Conservation (phyloP, 2,113 vertebrate species). For the Peromyscus leucopus region DNA sequence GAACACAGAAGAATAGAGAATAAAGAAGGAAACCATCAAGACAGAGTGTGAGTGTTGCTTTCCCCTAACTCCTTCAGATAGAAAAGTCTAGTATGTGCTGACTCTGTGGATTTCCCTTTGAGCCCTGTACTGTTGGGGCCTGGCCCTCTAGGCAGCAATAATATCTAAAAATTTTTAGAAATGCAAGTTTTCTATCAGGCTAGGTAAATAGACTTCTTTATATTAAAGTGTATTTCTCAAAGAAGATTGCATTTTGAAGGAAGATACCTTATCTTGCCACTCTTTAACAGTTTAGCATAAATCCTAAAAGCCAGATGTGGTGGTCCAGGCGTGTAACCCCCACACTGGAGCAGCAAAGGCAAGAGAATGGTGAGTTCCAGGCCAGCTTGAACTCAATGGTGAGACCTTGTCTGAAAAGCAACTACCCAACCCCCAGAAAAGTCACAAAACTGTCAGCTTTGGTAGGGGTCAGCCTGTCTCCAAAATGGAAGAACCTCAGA, state of each 20-base stretch:
- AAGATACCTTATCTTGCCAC: not conserved
- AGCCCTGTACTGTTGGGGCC: too few relatives aligned
- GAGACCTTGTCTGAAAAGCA: not conserved
- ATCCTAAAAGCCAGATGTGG: not conserved
- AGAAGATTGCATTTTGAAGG: constrained; percentile 47
- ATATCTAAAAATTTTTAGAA: not conserved
- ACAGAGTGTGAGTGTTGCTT: too few relatives aligned
- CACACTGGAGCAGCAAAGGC: not conserved
- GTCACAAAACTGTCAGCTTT: not conserved
- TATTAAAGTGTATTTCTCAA: constrained; percentile 26
- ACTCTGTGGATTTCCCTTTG: too few relatives aligned
- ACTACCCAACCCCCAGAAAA: not conserved
- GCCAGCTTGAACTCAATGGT: not conserved
- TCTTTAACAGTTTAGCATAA: not conserved
- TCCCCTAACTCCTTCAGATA: too few relatives aligned
- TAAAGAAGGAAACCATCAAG: too few relatives aligned
- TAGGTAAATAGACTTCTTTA: not conserved
- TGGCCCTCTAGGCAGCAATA: too few relatives aligned
- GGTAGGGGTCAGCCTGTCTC: not conserved
- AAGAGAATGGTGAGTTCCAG: not conserved
- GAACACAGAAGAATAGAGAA: too few relatives aligned
- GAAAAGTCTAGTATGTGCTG: too few relatives aligned
- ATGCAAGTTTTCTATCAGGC: not conserved
- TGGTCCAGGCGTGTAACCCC: not conserved
- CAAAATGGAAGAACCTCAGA: not conserved